Base-by-base conservation (phyloP, 1,140 invertebrate genomes). In the Schlechtendalia chinensis region DNA sequence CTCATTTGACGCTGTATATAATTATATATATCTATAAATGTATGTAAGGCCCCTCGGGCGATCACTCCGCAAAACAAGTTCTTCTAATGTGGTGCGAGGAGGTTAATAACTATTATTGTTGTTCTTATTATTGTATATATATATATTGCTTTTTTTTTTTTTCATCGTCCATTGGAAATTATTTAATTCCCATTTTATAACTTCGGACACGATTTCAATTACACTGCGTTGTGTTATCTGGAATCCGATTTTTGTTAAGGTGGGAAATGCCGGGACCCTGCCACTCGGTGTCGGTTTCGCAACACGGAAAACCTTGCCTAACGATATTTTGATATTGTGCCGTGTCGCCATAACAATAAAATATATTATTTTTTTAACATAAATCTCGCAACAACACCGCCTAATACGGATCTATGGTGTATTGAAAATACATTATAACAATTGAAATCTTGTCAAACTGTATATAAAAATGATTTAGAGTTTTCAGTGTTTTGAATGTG, bases 121-220 rank as follows among this genome's bases (percentile, higher is more conserved):
- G 53, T 72, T 72, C 53, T 24, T 24, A 24, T 47, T 67, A 47
- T 67, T 65, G 14, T n/a, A n/a, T n/a, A n/a, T n/a, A n/a, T n/a
- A n/a, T n/a, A n/a, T n/a, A n/a, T 32, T 65, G 27, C n/a, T n/a
- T n/a, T n/a, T n/a, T n/a, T n/a, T 65, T 65, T n/a, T 32, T 65
- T 16, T 63, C 32, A 39, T 11, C 58, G 17, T 16, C 24, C 29
- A 5, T 72, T 10, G 19, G 24, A 53, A 72, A 77, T 77, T 32
- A 32, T 32, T 74, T 39, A 29, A 58, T 45, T 77, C 59, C 32
- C 16, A n/a, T 29, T 54, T 54, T 22, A 54, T 77, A 39, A 77
- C 22, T 39, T 19, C 12, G 32, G 16, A 58, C 72, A 77, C 72
- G 72, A 77, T 58, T 77, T 77, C 72, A 45, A 77, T 77, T 59